These are phyloP conservation scores for Carterocephalus palaemon DNA, from an alignment of 2,888 invertebrate species.

Conservation along the genomic window DNA sequence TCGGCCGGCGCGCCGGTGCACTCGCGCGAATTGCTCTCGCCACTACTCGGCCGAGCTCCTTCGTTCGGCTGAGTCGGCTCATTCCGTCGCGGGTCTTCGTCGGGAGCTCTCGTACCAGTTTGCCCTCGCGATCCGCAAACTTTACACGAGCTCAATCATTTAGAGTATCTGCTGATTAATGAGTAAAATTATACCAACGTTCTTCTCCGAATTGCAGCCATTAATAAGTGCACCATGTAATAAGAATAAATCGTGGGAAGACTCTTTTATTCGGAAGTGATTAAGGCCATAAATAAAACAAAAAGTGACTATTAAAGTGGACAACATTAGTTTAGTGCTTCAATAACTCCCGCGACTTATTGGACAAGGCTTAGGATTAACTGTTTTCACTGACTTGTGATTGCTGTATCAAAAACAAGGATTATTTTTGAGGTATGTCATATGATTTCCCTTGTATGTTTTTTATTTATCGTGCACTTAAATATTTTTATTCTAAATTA, in stretches of 20 bases:
- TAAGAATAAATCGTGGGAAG: slow-evolving; percentile 2
- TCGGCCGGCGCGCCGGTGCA: slow-evolving; percentile 36
- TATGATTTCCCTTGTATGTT: neutral
- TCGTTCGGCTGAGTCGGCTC: slow-evolving; percentile 61
- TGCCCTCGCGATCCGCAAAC: slow-evolving; percentile 48
- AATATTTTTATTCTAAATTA: too few relatives aligned
- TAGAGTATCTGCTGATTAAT: slow-evolving; percentile 31
- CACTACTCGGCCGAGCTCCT: slow-evolving; percentile 50
- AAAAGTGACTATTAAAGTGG: slow-evolving; percentile 62
- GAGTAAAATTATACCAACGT: slow-evolving; percentile 1
- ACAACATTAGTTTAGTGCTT: slow-evolving; percentile 47
- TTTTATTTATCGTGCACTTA: neutral
- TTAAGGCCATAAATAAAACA: slow-evolving; percentile 24
- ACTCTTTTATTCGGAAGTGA: slow-evolving; percentile 25
- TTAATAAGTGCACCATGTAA: slow-evolving; percentile 1
- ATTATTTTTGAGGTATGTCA: slow-evolving; percentile 17
- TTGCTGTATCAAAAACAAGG: slow-evolving; percentile 8
- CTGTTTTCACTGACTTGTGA: slow-evolving; percentile 16
- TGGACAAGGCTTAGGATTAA: slow-evolving; percentile 14
- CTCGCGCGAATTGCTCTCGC: slow-evolving; percentile 26
- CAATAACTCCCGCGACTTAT: slow-evolving; percentile 35
- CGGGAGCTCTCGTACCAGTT: slow-evolving; percentile 43
- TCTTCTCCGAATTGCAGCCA: neutral
- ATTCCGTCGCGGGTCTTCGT: slow-evolving; percentile 59
- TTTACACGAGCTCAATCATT: slow-evolving; percentile 60